Evolutionary conservation across 2,888 invertebrate genomes (phyloP), one percentile per base, ranked within the genome.

Genomic region (Xestia sexstrigata): DNA sequence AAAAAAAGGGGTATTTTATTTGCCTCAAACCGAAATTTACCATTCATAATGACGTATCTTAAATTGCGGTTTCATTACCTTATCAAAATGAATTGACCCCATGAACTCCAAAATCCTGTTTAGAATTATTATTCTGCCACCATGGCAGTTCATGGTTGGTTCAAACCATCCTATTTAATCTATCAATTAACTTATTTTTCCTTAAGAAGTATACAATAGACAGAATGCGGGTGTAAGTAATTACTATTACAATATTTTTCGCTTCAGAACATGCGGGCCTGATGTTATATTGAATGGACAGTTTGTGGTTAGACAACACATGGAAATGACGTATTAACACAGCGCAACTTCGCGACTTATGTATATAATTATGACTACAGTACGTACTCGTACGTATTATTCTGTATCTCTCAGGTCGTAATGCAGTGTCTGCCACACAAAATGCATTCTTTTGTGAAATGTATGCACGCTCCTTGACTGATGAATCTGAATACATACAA

Each of bases 391-490:
- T 60, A 30, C 9, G 30, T 66, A 30, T 11, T 45, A 17, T 13
- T 17, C 8, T 23, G 23, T 35, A 52, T 30, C 47, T 75, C 60
- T 60, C 15, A 67, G 67, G 49, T 15, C 39, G 4, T 49, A 66
- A 74, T 76, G 58, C 20, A 49, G 30, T 47, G 47, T 49, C 5
- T 66, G 47, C 20, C 58, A 60, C 26, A 76, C 17, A 70, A 45
- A 60, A 67, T 39, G 17, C 39, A 76, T 76, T 67, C 20, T 67
- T 75, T 49, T 49, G 30, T 49, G 42, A 23, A n/a, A 75, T 76
- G 4, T 13, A n/a, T 52, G 45, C 26, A 45, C 52, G 26, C 42
- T 5, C 45, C 13, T 35, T 69, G 63, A 47, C 63, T 67, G 60
- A 20, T 60, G 30, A 30, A 17, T 30, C 15, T 17, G 49, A 26